Evolutionary conservation across 2,888 invertebrate genomes (phyloP).

Genomic region (Nysson spinosus): DNA sequence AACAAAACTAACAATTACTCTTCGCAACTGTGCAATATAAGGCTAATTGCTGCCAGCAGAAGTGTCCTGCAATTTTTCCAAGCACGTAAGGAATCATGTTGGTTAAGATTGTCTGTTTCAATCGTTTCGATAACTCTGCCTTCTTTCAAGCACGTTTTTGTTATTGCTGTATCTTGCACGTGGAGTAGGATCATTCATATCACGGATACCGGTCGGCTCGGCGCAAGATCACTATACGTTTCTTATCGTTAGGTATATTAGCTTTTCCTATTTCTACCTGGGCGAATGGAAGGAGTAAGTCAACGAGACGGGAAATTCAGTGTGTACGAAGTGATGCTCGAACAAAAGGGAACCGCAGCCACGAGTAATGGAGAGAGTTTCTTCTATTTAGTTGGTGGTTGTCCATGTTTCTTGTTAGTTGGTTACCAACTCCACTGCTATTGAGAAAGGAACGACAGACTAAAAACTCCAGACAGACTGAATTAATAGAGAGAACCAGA

Average conservation of each 20-base stretch:
- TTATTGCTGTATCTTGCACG: neutral
- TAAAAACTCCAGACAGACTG: constrained; percentile 4
- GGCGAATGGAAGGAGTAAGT: neutral
- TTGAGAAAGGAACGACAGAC: constrained; percentile 6
- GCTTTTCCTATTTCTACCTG: constrained; percentile 24
- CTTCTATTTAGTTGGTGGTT: constrained; percentile 32
- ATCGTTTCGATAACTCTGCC: neutral
- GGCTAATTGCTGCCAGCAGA: neutral
- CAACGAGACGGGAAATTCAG: neutral
- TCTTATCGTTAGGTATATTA: constrained; percentile 42
- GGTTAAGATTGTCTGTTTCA: neutral
- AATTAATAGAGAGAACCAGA: constrained; percentile 18
- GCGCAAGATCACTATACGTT: constrained; percentile 34
- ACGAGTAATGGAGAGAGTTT: constrained; percentile 35
- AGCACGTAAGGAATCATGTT: neutral
- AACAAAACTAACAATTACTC: neutral
- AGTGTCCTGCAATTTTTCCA: neutral
- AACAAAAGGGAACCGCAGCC: constrained; percentile 24
- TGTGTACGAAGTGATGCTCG: constrained; percentile 14
- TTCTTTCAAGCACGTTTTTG: neutral
- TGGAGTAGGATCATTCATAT: neutral
- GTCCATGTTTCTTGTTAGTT: constrained; percentile 29
- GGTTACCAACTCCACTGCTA: constrained; percentile 23
- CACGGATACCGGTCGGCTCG: neutral
- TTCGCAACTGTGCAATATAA: neutral